These are phyloP conservation scores for Gymnopithys bicolor DNA, from an alignment of 2,797 vertebrate genomes.

Conservation along the genomic window DNA sequence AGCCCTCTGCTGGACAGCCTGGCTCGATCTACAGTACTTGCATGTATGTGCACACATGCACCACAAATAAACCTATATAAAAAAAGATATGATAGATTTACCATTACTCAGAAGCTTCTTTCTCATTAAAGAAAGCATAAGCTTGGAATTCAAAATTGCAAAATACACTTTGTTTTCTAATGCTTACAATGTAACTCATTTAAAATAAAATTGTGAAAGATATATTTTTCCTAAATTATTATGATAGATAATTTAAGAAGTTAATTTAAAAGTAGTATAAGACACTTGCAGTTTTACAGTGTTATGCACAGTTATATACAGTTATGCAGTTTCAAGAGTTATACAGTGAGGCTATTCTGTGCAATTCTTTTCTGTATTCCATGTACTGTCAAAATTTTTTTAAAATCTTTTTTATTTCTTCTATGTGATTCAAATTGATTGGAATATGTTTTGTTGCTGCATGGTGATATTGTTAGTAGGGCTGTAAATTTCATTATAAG, in stretches of 20 bases:
- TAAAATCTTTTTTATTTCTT: conserved; percentile 41
- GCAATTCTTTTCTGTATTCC: conserved; percentile 44
- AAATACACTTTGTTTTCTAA: conserved; percentile 50
- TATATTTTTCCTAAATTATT: conserved; percentile 68
- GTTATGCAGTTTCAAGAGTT: background rate
- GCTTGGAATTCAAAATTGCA: conserved; percentile 13
- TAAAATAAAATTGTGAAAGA: conserved; percentile 51
- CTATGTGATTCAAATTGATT: background rate
- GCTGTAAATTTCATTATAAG: conserved; percentile 25
- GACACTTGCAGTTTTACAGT: background rate
- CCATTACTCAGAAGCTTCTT: conserved; percentile 34
- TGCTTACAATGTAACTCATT: conserved; percentile 31
- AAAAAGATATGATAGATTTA: conserved; percentile 30
- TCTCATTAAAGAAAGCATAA: conserved; percentile 26
- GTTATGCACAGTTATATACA: background rate
- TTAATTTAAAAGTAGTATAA: conserved; percentile 67
- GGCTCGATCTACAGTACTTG: background rate
- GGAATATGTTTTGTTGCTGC: background rate
- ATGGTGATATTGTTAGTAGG: background rate
- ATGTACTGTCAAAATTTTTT: conserved; percentile 38
- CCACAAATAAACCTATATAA: background rate
- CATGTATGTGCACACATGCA: background rate
- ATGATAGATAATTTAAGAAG: conserved; percentile 71
- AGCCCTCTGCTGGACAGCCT: conserved; percentile 82
- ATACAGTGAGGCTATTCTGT: conserved; percentile 42